Evolutionary conservation across 2,113 vertebrate species (phyloP), one percentile per base, ranked within the genome.

Genomic region (Phoenicopterus ruber): DNA sequence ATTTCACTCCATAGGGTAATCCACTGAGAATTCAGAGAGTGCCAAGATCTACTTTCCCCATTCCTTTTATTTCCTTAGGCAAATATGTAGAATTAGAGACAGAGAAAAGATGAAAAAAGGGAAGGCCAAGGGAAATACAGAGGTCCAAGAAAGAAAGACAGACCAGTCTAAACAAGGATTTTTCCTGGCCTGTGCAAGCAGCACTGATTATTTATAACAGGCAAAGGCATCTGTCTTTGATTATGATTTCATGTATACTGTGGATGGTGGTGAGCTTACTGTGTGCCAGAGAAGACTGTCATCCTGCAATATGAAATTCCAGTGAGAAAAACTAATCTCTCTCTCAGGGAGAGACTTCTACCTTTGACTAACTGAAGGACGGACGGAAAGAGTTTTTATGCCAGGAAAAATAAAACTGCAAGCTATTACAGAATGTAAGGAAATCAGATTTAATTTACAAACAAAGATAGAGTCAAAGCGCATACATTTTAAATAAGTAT

Each of bases 191-290:
- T 90, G 2, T 85, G 89, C 82, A 96, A 89, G 90, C 97, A 97
- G 90, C 90, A 93, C 80, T 88, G 95, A 94, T 96, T 97, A 96
- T 97, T 96, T 96, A 87, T 96, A 95, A 97, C 93, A 96, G 91
- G 71, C 86, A 79, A 96, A 95, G 57, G 62, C 97, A 98, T 98
- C 96, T 98, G 98, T 97, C 96, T 98, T 97, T 96, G 91, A 98
- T 98, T 98, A 98, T 94, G 91, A 96, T 95, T 98, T 94, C 93
- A 96, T 97, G 96, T 97, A 95, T 95, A 96, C 95, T 91, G 97
- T 91, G 87, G 82, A 93, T 95, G 89, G 92, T 80, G 90, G 82
- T 65, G 90, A 97, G 93, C 89, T 96, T 65, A 83, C 86, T 95
- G 76, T 91, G 91, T 95, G 93, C 93, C 96, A 95, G 95, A 93